Evolutionary conservation across 2,113 vertebrate genomes (phyloP).

Genomic region (Peromyscus leucopus): DNA sequence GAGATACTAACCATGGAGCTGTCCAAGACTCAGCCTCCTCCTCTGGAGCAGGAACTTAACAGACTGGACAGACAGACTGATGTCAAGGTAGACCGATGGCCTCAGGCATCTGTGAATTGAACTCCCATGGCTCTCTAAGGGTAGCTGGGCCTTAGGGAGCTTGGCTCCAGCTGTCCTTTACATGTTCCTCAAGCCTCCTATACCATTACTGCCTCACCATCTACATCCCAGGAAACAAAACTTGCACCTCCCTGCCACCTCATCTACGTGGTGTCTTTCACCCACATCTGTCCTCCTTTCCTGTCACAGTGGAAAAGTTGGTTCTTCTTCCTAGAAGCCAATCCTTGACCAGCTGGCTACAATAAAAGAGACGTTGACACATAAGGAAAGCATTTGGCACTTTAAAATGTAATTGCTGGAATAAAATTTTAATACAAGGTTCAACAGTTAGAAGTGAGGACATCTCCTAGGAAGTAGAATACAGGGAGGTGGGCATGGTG

Average conservation of each 20-base stretch:
- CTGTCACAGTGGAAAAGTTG: not conserved
- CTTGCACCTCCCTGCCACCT: not conserved
- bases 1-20: not conserved
- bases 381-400: not conserved
- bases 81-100: not conserved
- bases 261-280: not conserved
- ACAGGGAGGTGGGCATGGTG: not conserved
- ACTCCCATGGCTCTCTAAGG: not conserved
- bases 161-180: not conserved
- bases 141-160: not conserved
- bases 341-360: not conserved
- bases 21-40: not conserved
- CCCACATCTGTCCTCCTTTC: not conserved
- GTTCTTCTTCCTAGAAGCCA: not conserved
- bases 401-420: constrained; percentile 20
- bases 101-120: not conserved
- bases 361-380: not conserved
- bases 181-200: not conserved
- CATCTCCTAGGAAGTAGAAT: not conserved
- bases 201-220: not conserved
- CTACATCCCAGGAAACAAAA: not conserved
- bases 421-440: not conserved
- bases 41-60: not conserved
- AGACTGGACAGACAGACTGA: not conserved
- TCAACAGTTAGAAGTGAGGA: not conserved